These are phyloP conservation scores for Esox masquinongy DNA, from an alignment of 2,797 vertebrate genomes.

Conservation along the genomic window DNA sequence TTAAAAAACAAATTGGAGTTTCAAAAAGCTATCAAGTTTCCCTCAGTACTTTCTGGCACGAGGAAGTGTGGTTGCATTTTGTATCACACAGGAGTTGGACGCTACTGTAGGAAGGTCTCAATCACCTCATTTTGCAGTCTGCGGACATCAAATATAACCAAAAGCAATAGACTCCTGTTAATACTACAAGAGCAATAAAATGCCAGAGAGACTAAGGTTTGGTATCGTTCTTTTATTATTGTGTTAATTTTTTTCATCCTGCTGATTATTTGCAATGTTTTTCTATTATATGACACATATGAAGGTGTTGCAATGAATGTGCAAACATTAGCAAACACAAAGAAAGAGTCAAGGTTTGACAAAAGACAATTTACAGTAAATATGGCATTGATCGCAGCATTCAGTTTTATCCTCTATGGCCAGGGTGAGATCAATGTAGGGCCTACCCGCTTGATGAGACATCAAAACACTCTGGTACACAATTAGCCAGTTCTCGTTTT, in stretches of 20 bases:
- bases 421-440: conserved; percentile 5
- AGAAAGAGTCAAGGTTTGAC: conserved; percentile 37
- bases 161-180: background rate
- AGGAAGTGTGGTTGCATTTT: no score
- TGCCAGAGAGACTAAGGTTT: background rate
- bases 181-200: conserved; percentile 10
- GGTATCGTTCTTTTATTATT: conserved; percentile 52
- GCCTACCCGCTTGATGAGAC: conserved; percentile 34
- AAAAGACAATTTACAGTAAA: conserved; percentile 35
- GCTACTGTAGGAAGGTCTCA: no score
- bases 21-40: no score
- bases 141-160: no score
- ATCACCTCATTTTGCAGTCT: no score
- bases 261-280: conserved; percentile 63
- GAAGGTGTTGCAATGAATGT: conserved; percentile 63
- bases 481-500: conserved; percentile 8
- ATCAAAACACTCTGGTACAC: conserved; percentile 31
- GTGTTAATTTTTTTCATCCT: conserved; percentile 65
- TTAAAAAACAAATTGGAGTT: no score
- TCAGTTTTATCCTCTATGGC: background rate
- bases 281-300: conserved; percentile 65
- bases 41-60: no score
- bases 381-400: conserved; percentile 29
- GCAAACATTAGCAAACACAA: conserved; percentile 73
- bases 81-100: no score